These are phyloP conservation scores for Drosophila pallidifrons DNA, from an alignment of 1,140 invertebrate genomes.

Conservation along the genomic window DNA sequence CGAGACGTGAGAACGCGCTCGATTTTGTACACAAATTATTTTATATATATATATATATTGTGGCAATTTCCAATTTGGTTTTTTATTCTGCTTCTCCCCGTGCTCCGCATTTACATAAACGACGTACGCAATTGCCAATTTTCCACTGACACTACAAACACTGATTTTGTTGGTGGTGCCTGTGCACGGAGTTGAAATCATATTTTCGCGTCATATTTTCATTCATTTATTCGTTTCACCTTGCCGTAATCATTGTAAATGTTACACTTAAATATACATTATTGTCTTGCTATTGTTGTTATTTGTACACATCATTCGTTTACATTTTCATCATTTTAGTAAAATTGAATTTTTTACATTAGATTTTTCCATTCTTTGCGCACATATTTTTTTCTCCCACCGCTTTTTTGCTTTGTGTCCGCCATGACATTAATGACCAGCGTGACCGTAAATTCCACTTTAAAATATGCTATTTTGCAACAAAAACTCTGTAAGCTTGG, in stretches of 20 bases:
- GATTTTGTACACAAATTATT: slow-evolving; percentile 31
- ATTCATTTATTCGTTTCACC: slow-evolving; percentile 10
- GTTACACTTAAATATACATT: slow-evolving; percentile 55
- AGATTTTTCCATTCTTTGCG: slow-evolving; percentile 67
- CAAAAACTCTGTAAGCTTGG: background rate
- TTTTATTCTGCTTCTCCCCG: slow-evolving; percentile 23
- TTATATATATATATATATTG: slow-evolving; percentile 1
- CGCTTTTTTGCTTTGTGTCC: slow-evolving; percentile 76
- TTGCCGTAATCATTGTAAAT: slow-evolving; percentile 25
- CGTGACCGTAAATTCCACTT: background rate
- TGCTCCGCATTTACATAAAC: slow-evolving; percentile 49
- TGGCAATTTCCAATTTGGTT: slow-evolving; percentile 41
- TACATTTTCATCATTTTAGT: slow-evolving; percentile 63
- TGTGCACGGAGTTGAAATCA: slow-evolving; percentile 70
- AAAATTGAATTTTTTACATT: slow-evolving; percentile 67
- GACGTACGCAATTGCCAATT: slow-evolving; percentile 57
- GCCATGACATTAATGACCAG: slow-evolving; percentile 53
- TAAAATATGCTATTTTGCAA: background rate
- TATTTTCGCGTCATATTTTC: slow-evolving; percentile 77
- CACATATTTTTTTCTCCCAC: slow-evolving; percentile 81
- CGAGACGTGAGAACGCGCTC: slow-evolving; percentile 21
- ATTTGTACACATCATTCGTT: slow-evolving; percentile 44
- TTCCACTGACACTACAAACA: slow-evolving; percentile 66
- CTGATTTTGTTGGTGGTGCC: slow-evolving; percentile 73
- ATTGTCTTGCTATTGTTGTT: slow-evolving; percentile 60